Percentiles rank a stretch among this genome's conserved stretches.
These are phyloP conservation scores for Bradypus variegatus DNA, from an alignment of 2,797 vertebrate species.

Conservation along the genomic window DNA sequence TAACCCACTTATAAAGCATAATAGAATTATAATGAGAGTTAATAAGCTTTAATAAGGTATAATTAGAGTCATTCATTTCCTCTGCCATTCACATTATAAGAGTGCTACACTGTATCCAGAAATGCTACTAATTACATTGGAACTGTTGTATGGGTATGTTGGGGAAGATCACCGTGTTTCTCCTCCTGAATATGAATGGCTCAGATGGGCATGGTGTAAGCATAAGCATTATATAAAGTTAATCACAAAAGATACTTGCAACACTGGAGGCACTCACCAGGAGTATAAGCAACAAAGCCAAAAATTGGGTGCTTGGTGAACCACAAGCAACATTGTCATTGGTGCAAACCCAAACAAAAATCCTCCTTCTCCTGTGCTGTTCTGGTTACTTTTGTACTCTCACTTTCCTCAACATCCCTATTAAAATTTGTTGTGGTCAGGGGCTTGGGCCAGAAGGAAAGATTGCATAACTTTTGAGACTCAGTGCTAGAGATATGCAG, in stretches of 20 bases:
- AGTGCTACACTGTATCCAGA: slow-evolving; percentile 44
- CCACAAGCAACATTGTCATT: not conserved
- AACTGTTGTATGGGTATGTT: slow-evolving; percentile 31
- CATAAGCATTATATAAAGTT: slow-evolving; percentile 2
- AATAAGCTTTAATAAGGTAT: slow-evolving; percentile 62
- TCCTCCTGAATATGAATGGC: not conserved
- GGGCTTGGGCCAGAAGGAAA: not conserved
- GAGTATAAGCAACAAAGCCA: not conserved
- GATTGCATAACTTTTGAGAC: not conserved
- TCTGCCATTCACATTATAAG: slow-evolving; percentile 44
- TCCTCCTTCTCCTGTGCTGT: not conserved
- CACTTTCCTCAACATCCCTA: not conserved
- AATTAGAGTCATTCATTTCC: slow-evolving; percentile 63
- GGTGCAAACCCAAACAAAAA: slow-evolving; percentile 11
- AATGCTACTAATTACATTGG: slow-evolving; percentile 49
- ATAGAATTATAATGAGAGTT: slow-evolving; percentile 61
- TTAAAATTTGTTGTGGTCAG: not conserved
- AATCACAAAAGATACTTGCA: slow-evolving; percentile 21
- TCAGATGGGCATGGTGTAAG: slow-evolving; percentile 18
- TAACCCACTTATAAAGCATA: slow-evolving; percentile 61
- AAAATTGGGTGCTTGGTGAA: slow-evolving; percentile 27
- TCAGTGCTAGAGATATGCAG: not conserved
- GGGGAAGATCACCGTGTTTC: slow-evolving; percentile 6
- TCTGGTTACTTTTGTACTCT: slow-evolving; percentile 21
- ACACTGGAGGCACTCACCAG: not conserved